Evolutionary conservation across 2,888 invertebrate species (phyloP).

Genomic region (Agrypnus murinus): DNA sequence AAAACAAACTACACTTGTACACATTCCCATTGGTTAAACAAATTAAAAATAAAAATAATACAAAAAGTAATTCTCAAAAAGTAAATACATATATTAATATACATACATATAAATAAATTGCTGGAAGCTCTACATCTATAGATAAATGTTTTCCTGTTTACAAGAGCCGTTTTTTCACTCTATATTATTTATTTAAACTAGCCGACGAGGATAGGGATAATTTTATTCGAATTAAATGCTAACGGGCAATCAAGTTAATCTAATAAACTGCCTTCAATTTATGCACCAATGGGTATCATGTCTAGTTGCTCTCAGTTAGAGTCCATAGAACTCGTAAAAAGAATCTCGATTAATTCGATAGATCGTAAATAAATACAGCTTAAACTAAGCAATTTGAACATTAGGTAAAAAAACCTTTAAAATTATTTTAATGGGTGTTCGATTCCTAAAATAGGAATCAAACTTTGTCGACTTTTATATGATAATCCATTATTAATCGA

Average conservation of each 20-base stretch:
- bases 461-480: conserved; percentile 41
- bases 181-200: conserved; percentile 1
- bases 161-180: not conserved
- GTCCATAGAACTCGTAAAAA: too few species aligned
- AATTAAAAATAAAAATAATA: conserved; percentile 8
- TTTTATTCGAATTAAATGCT: conserved; percentile 48
- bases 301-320: conserved; percentile 39
- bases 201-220: conserved; percentile 41
- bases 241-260: conserved; percentile 56
- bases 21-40: conserved; percentile 1
- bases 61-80: too few species aligned
- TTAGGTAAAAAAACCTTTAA: too few species aligned
- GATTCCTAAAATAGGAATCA: conserved; percentile 32
- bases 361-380: too few species aligned
- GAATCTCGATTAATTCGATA: too few species aligned
- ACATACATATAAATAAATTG: too few species aligned
- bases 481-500: conserved; percentile 51
- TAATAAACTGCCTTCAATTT: conserved; percentile 53
- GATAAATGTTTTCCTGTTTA: conserved; percentile 39
- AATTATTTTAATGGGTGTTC: too few species aligned
- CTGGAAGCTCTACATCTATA: conserved; percentile 13
- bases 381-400: too few species aligned
- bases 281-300: conserved; percentile 51
- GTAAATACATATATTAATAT: too few species aligned
- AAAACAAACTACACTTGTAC: not conserved